Conservation (phyloP, 2,113 vertebrate species). For the Tenrec ecaudatus region DNA sequence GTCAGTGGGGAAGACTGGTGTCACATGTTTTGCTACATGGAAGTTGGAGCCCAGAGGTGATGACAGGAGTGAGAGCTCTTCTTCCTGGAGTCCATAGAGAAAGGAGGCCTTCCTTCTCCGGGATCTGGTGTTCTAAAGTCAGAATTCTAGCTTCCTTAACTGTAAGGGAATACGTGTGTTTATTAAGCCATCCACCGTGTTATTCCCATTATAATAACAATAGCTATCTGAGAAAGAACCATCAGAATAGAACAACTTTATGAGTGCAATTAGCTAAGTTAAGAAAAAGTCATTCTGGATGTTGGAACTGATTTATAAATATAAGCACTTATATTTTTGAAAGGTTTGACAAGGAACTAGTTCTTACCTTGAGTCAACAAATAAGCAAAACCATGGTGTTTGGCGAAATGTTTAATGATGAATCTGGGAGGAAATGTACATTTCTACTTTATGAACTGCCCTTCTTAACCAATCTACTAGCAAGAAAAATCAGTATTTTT, state of each 20-base stretch:
- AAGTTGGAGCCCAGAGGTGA: too few relatives aligned
- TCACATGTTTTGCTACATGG: too few relatives aligned
- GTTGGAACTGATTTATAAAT: background rate
- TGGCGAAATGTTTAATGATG: background rate
- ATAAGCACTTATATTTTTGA: background rate
- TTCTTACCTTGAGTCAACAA: background rate
- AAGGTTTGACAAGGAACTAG: background rate
- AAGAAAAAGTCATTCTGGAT: background rate
- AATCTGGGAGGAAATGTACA: background rate
- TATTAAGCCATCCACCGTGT: background rate
- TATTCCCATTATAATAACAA: background rate
- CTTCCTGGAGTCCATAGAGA: too few relatives aligned
- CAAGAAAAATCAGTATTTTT: background rate
- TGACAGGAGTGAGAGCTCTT: too few relatives aligned
- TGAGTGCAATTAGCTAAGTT: background rate
- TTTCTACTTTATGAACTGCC: background rate
- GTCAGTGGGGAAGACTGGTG: too few relatives aligned
- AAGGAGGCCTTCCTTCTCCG: too few relatives aligned
- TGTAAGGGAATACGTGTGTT: background rate
- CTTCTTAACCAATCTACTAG: background rate
- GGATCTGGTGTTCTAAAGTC: too few relatives aligned
- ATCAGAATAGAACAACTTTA: background rate
- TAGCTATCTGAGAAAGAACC: background rate
- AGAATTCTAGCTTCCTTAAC: too few relatives aligned
- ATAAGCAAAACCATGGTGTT: background rate